A percentile compares a stretch with the other conserved stretches of the same genome.
Evolutionary conservation across 1,140 invertebrate genomes (phyloP).

Genomic region (Phortica variegata): DNA sequence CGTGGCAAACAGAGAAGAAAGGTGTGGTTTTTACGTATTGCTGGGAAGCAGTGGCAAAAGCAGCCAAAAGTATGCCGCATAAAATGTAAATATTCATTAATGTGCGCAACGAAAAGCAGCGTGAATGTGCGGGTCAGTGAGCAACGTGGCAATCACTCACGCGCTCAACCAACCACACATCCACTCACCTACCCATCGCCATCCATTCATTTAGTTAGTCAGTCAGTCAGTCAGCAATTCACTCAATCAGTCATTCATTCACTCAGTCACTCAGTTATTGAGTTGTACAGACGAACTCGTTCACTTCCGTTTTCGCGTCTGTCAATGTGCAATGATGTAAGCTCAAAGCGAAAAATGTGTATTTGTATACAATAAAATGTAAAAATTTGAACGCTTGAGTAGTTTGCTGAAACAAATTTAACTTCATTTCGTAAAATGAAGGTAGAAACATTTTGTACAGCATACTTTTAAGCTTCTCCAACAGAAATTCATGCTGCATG

Average conservation of each 20-base stretch:
- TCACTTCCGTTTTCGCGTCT: no score
- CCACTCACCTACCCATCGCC: no score
- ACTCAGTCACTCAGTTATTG: constrained; percentile 14
- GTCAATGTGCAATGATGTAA: constrained; percentile 2
- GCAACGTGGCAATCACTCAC: constrained; percentile 2
- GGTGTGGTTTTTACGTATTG: no score
- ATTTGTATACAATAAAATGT: background rate
- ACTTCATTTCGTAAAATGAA: no score
- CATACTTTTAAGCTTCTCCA: constrained; percentile 10
- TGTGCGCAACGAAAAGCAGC: constrained; percentile 1
- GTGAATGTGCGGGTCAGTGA: constrained; percentile 24
- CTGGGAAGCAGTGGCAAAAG: no score
- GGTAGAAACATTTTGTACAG: no score
- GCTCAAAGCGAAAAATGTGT: background rate
- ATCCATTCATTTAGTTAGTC: no score
- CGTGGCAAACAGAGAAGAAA: no score
- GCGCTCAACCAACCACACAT: no score
- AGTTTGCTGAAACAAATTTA: background rate
- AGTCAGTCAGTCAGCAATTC: no score
- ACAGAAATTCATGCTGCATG: no score
- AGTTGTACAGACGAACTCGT: background rate
- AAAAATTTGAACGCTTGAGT: constrained; percentile 4
- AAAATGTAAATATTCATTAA: constrained; percentile 44
- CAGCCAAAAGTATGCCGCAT: no score
- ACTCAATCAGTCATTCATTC: background rate